Evolutionary conservation across 1,140 invertebrate species (phyloP).

Genomic region (Aplysia californica): DNA sequence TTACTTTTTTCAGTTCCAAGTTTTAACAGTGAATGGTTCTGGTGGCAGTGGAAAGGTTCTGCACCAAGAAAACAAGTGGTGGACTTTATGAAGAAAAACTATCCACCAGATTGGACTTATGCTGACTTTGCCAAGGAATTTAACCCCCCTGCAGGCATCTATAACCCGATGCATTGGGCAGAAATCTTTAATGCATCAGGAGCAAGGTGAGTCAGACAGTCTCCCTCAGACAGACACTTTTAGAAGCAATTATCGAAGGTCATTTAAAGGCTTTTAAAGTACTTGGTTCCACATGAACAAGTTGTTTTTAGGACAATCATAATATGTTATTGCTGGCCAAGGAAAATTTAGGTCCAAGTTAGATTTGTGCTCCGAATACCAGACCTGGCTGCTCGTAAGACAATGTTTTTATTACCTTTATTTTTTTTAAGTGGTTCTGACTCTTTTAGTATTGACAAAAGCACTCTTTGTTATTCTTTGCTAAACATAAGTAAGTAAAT

Average conservation of each 20-base stretch:
- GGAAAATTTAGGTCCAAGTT: no score
- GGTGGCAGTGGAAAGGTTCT: conserved; percentile 50
- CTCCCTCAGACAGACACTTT: background rate
- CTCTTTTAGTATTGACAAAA: no score
- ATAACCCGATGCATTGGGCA: conserved; percentile 48
- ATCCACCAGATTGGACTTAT: conserved; percentile 51
- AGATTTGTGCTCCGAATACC: no score
- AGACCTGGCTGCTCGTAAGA: no score
- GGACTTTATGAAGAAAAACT: conserved; percentile 55
- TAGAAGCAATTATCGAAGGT: background rate
- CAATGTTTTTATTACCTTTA: no score
- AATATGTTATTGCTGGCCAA: no score
- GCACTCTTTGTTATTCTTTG: no score
- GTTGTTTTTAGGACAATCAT: no score
- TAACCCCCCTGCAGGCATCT: conserved; percentile 40
- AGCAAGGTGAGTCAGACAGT: conserved; percentile 68
- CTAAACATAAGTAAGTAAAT: no score
- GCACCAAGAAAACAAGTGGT: conserved; percentile 17
- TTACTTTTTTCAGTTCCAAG: conserved; percentile 48
- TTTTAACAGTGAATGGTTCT: conserved; percentile 51
- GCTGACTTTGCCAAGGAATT: conserved; percentile 54
- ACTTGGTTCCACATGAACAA: no score
- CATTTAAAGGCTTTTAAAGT: background rate
- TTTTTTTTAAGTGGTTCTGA: no score
- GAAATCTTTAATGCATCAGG: conserved; percentile 50